Conservation (phyloP, 2,797 vertebrate species). For the Myripristis murdjan region DNA sequence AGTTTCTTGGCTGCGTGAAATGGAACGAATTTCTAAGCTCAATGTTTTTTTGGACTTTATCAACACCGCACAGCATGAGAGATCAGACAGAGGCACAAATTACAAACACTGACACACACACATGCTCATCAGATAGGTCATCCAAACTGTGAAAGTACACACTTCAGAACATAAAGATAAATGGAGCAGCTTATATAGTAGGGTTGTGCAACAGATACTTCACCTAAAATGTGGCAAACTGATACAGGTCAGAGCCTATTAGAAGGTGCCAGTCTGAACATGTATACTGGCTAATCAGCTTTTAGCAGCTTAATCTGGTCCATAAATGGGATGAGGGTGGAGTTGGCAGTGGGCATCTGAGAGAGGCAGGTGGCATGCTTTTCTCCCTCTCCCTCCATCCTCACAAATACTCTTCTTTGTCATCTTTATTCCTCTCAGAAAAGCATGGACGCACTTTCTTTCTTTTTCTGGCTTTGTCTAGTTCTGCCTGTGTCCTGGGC, state of each 20-base stretch:
- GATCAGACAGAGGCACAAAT: neutral
- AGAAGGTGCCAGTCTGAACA: neutral
- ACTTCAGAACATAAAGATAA: neutral
- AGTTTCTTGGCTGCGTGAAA: constrained; percentile 22
- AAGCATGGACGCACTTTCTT: too few species aligned
- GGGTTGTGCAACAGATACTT: too few species aligned
- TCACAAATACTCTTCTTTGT: too few species aligned
- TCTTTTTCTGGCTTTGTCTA: too few species aligned
- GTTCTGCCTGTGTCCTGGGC: too few species aligned
- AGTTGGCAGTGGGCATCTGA: neutral
- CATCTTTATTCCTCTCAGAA: too few species aligned
- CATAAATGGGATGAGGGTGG: neutral
- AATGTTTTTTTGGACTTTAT: constrained; percentile 11
- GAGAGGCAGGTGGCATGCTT: constrained; percentile 19
- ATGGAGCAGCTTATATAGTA: too few species aligned
- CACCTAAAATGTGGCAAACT: too few species aligned
- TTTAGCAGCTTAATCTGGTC: neutral
- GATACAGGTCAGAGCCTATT: too few species aligned
- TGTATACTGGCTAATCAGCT: constrained; percentile 8
- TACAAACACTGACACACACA: neutral
- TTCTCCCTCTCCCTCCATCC: neutral
- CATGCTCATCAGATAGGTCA: neutral
- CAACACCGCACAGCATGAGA: too few species aligned
- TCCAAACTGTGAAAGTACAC: neutral
- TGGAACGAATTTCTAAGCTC: constrained; percentile 16